Evolutionary conservation across 64 coral and sea anemone species (phyloP).

Genomic region (Anthopleura sola): DNA sequence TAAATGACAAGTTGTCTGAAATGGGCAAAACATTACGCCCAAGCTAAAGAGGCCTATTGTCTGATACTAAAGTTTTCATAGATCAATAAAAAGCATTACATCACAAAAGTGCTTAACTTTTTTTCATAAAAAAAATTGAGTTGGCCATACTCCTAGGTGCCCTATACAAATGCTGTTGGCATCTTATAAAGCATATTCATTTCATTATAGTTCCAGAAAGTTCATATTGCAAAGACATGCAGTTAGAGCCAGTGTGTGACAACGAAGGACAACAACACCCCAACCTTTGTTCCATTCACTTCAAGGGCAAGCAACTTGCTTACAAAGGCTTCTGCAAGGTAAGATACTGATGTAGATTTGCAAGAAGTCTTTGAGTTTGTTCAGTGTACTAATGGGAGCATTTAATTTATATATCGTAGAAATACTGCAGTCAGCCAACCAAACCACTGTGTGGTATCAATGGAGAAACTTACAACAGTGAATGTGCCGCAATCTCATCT

Average conservation of each 20-base stretch:
- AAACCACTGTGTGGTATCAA: constrained; percentile 68
- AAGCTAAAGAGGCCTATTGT: too few relatives aligned
- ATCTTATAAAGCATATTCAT: background rate
- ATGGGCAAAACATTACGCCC: too few relatives aligned
- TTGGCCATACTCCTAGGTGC: too few relatives aligned
- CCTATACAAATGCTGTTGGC: too few relatives aligned
- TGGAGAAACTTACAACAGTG: constrained; percentile 83
- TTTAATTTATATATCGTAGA: background rate
- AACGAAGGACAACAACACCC: constrained; percentile 66
- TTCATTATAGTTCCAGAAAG: constrained; percentile 32
- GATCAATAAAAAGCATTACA: too few relatives aligned
- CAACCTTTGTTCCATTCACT: constrained; percentile 81
- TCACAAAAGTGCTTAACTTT: too few relatives aligned
- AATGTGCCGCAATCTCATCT: constrained; percentile 60
- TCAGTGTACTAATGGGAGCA: background rate
- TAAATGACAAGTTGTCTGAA: too few relatives aligned
- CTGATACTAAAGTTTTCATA: too few relatives aligned
- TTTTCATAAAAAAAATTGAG: too few relatives aligned
- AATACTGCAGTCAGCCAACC: constrained; percentile 64
- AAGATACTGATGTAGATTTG: background rate
- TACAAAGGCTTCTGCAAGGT: constrained; percentile 97
- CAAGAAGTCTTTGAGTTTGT: background rate
- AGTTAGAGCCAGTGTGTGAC: constrained; percentile 87
- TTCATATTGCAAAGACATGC: constrained; percentile 56
- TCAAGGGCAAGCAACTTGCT: constrained; percentile 57